Evolutionary conservation across 2,888 invertebrate species (phyloP).

Genomic region (Dexiosoma caninum): DNA sequence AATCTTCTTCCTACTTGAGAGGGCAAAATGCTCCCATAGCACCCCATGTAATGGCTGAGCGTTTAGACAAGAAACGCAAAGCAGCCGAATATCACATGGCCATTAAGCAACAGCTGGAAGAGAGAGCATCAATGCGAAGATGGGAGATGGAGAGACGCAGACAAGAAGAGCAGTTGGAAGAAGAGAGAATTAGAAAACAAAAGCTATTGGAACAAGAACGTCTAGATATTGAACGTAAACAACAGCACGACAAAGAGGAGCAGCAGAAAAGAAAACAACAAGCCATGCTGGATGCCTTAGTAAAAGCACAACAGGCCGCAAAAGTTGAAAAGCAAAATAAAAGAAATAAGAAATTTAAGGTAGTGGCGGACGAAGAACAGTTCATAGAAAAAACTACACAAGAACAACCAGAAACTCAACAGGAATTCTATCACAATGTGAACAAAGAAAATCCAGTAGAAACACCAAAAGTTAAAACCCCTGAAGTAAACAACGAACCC

Average conservation of each 20-base stretch:
- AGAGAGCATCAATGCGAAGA: conserved; percentile 85
- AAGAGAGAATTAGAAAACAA: conserved; percentile 86
- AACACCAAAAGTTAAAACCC: conserved; percentile 68
- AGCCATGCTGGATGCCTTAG: conserved; percentile 86
- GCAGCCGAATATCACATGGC: conserved; percentile 92
- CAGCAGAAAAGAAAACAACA: conserved; percentile 86
- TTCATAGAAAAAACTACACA: background rate
- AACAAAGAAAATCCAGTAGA: background rate
- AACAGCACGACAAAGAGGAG: conserved; percentile 83
- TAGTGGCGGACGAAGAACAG: conserved; percentile 60
- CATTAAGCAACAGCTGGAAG: conserved; percentile 90
- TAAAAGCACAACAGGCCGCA: conserved; percentile 86
- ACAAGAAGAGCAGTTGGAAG: conserved; percentile 89
- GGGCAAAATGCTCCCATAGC: conserved; percentile 93
- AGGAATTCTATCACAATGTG: background rate
- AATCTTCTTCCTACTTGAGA: conserved; percentile 84
- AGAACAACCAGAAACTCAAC: background rate
- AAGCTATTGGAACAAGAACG: conserved; percentile 84
- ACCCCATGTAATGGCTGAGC: conserved; percentile 87
- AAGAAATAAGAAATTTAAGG: conserved; percentile 69
- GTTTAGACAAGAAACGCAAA: conserved; percentile 88
- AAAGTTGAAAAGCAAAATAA: conserved; percentile 82
- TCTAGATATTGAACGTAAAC: conserved; percentile 85
- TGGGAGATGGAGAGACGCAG: conserved; percentile 87
- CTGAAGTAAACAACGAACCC: conserved; percentile 69